Evolutionary conservation across 2,888 invertebrate genomes (phyloP).

Genomic region (Tinea pellionella): DNA sequence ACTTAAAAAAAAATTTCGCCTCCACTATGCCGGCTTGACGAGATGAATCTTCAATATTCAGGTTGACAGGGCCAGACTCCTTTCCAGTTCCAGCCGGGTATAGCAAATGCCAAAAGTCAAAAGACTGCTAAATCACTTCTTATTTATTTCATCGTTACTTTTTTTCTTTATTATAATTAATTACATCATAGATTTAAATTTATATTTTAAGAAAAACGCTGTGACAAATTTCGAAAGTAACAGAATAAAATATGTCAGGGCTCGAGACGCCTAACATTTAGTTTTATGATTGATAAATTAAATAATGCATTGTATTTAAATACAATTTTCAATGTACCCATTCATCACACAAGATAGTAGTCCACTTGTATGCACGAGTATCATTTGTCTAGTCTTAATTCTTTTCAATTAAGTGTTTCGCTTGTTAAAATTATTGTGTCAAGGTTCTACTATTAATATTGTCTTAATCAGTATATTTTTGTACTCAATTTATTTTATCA

Average conservation of each 20-base stretch:
- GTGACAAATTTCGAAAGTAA: neutral
- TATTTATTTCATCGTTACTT: neutral
- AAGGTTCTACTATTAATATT: conserved; percentile 33
- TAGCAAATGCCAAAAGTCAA: too few species aligned
- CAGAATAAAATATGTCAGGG: neutral
- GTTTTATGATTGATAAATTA: neutral
- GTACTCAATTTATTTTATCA: conserved; percentile 4
- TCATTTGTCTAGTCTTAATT: neutral
- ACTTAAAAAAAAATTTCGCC: too few species aligned
- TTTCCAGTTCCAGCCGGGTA: too few species aligned
- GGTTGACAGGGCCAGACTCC: too few species aligned
- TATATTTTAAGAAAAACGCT: too few species aligned
- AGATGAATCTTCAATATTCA: too few species aligned
- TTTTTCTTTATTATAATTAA: neutral
- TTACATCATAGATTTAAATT: too few species aligned
- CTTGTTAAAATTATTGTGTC: conserved; percentile 59
- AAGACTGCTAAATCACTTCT: too few species aligned
- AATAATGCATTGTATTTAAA: neutral
- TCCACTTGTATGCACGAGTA: neutral
- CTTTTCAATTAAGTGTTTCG: conserved; percentile 43
- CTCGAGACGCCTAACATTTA: neutral
- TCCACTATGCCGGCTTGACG: too few species aligned
- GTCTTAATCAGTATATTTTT: neutral
- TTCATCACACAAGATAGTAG: neutral
- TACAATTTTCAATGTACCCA: neutral